Conservation (phyloP, 1,140 invertebrate species). For the Meloidogyne exigua region DNA sequence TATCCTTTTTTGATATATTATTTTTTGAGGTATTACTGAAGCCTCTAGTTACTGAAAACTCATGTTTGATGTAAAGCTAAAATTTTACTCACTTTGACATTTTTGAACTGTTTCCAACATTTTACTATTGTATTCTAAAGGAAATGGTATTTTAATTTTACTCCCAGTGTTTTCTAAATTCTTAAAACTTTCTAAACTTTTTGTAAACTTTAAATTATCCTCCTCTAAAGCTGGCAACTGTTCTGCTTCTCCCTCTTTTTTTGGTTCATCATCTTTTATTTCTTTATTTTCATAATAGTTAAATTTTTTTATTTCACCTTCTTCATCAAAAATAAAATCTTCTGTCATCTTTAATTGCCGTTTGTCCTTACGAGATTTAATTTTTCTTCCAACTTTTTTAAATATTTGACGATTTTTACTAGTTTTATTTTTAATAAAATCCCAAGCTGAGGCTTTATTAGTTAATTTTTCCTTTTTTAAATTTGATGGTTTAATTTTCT, state of each 20-base stretch:
- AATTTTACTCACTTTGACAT: too few species aligned
- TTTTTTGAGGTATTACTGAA: not conserved
- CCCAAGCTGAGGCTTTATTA: too few species aligned
- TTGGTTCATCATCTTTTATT: not conserved
- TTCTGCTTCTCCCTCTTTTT: not conserved
- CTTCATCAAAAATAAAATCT: too few species aligned
- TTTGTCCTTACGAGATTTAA: too few species aligned
- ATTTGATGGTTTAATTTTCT: too few species aligned
- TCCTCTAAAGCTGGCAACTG: not conserved
- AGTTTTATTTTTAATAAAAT: too few species aligned
- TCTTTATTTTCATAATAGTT: not conserved
- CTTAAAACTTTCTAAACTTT: not conserved
- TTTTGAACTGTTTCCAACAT: not conserved
- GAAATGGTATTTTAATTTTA: not conserved
- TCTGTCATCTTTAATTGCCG: too few species aligned
- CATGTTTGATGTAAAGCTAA: not conserved
- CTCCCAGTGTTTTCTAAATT: not conserved
- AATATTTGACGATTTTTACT: too few species aligned
- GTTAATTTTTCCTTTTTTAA: too few species aligned
- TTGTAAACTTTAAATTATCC: not conserved
- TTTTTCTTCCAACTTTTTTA: too few species aligned
- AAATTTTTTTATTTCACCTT: not conserved
- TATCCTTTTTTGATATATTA: not conserved
- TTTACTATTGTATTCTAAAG: not conserved
- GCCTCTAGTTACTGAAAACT: not conserved